Conservation (phyloP, 1,140 invertebrate species). For the Monochamus saltuarius region DNA sequence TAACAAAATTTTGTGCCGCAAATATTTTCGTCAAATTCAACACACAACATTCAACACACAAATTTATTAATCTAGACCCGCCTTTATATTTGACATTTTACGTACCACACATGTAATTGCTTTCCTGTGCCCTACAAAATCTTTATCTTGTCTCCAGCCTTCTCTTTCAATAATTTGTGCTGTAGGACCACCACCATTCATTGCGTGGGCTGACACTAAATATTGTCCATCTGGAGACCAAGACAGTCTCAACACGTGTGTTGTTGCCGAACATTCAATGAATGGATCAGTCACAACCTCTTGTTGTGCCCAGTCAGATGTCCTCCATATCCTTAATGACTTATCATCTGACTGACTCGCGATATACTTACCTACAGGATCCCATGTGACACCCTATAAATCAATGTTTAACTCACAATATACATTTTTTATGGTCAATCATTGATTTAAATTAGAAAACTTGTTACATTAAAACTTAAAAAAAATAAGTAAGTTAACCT, state of each 20-base stretch:
- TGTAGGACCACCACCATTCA: slow-evolving; percentile 96
- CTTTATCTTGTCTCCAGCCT: slow-evolving; percentile 89
- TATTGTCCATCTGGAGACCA: slow-evolving; percentile 99
- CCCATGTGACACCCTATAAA: slow-evolving; percentile 88
- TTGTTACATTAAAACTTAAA: too few species aligned
- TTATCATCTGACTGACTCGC: slow-evolving; percentile 97
- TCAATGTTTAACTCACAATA: slow-evolving; percentile 8
- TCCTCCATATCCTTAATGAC: slow-evolving; percentile 91
- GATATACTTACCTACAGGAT: slow-evolving; percentile 95
- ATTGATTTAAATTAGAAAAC: too few species aligned
- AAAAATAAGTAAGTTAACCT: too few species aligned
- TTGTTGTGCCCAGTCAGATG: slow-evolving; percentile 88
- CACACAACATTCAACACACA: too few species aligned
- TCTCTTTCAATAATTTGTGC: slow-evolving; percentile 91
- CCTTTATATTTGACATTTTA: slow-evolving; percentile 28
- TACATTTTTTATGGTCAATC: too few species aligned
- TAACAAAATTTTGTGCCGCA: too few species aligned
- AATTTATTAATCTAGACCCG: too few species aligned
- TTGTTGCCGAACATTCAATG: slow-evolving; percentile 86
- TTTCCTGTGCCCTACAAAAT: slow-evolving; percentile 97
- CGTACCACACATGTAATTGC: slow-evolving; percentile 91
- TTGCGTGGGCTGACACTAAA: slow-evolving; percentile 94
- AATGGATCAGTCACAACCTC: slow-evolving; percentile 87
- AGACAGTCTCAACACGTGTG: slow-evolving; percentile 86
- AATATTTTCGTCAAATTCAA: too few species aligned